Evolutionary conservation across 2,797 vertebrate genomes (phyloP).

Genomic region (Tokudaia tokunoshimensis): DNA sequence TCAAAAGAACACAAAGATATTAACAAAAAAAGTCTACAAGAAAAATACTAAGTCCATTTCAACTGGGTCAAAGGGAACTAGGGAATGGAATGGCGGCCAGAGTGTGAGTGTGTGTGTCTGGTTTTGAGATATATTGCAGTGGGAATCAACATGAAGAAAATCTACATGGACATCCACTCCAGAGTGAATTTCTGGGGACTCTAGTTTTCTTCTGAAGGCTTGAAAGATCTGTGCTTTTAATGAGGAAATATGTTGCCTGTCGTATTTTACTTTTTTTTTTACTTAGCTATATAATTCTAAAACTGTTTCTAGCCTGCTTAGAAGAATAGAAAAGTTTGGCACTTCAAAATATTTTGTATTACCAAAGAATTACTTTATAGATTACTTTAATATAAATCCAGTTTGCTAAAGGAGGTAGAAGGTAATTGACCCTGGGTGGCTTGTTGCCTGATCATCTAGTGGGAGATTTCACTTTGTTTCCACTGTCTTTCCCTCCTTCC

Average conservation of each 20-base stretch:
- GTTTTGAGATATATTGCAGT: conserved; percentile 4
- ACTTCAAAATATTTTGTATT: conserved; percentile 8
- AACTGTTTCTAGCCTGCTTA: conserved; percentile 49
- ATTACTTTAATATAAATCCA: conserved; percentile 46
- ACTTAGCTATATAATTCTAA: conserved; percentile 31
- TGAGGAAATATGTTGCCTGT: background rate
- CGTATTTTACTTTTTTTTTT: background rate
- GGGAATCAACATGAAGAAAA: conserved; percentile 16
- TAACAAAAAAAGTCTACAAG: conserved; percentile 36
- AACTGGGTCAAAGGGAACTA: conserved; percentile 29
- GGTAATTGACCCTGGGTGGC: background rate
- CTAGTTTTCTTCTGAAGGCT: conserved; percentile 60
- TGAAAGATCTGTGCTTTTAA: conserved; percentile 62
- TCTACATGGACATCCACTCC: background rate
- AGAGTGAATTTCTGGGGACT: conserved; percentile 17
- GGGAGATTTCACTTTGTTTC: conserved; percentile 46
- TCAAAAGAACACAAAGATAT: conserved; percentile 9
- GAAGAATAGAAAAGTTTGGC: conserved; percentile 41
- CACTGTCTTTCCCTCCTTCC: background rate
- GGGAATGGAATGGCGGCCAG: background rate
- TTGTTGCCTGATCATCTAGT: conserved; percentile 40
- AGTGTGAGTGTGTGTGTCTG: background rate
- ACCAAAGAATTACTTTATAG: conserved; percentile 6
- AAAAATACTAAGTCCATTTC: conserved; percentile 49
- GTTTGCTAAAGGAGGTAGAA: conserved; percentile 12